Evolutionary conservation across 2,888 invertebrate species (phyloP).

Genomic region (Notodonta dromedarius): DNA sequence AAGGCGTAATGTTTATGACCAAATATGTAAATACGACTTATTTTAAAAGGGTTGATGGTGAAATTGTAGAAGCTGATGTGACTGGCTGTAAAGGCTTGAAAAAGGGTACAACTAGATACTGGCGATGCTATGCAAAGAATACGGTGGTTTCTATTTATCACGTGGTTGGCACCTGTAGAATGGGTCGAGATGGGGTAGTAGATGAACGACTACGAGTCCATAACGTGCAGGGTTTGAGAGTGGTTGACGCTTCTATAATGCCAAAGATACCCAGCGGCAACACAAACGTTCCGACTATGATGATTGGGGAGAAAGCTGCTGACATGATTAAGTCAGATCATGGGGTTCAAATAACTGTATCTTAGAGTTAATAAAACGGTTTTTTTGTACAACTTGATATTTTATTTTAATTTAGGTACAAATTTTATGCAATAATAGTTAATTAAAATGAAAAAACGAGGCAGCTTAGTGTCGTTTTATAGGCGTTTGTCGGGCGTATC

Average conservation of each 20-base stretch:
- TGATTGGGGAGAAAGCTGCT: slow-evolving; percentile 74
- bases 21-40: slow-evolving; percentile 57
- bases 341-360: neutral
- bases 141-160: slow-evolving; percentile 85
- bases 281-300: slow-evolving; percentile 70
- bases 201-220: slow-evolving; percentile 64
- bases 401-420: too few species aligned
- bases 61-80: slow-evolving; percentile 58
- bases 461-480: too few species aligned
- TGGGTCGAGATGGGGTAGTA: slow-evolving; percentile 68
- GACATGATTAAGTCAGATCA: slow-evolving; percentile 70
- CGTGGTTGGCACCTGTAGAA: slow-evolving; percentile 77
- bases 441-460: too few species aligned
- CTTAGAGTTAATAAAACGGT: too few species aligned
- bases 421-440: too few species aligned
- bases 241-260: slow-evolving; percentile 73
- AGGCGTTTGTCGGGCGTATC: too few species aligned
- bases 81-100: slow-evolving; percentile 77
- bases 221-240: slow-evolving; percentile 56
- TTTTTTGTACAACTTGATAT: too few species aligned
- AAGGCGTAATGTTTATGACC: slow-evolving; percentile 59
- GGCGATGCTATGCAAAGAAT: slow-evolving; percentile 85
- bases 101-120: slow-evolving; percentile 85
- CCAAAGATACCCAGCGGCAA: slow-evolving; percentile 69
- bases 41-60: slow-evolving; percentile 52